These are phyloP conservation scores for Pseudochromis fuscus DNA, from an alignment of 2,797 vertebrate species.

Conservation along the genomic window DNA sequence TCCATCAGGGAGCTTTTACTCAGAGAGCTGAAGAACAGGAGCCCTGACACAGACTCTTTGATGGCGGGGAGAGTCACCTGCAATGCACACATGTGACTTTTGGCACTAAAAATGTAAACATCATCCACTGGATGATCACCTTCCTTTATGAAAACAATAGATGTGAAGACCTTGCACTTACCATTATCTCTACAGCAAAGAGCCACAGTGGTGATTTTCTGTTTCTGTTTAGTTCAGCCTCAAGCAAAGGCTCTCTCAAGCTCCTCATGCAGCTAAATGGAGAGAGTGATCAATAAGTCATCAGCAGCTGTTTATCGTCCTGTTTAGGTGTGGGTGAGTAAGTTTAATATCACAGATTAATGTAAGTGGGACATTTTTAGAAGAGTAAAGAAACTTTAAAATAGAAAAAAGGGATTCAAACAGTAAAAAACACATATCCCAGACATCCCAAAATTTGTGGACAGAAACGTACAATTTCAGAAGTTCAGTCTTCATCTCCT, in stretches of 20 bases:
- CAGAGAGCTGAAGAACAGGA: constrained; percentile 79
- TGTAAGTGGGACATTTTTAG: too few species aligned
- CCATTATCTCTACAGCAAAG: constrained; percentile 92
- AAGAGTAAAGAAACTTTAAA: too few species aligned
- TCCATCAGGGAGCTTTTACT: constrained; percentile 74
- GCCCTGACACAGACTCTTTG: constrained; percentile 75
- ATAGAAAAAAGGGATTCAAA: too few species aligned
- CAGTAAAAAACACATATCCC: too few species aligned
- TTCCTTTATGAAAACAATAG: not conserved
- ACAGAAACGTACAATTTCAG: constrained; percentile 90
- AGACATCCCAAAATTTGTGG: too few species aligned
- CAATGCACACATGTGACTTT: not conserved
- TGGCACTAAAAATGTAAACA: not conserved
- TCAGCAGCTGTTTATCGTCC: not conserved
- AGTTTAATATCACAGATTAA: too few species aligned
- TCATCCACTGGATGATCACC: not conserved
- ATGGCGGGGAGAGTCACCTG: constrained; percentile 77
- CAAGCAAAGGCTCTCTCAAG: constrained; percentile 90
- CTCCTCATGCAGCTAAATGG: constrained; percentile 92
- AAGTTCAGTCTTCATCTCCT: constrained; percentile 88
- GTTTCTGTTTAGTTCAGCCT: constrained; percentile 85
- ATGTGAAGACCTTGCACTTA: constrained; percentile 66
- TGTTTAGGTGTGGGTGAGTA: too few species aligned
- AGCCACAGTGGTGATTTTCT: constrained; percentile 83
- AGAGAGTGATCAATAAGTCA: not conserved